Conservation (phyloP, 2,888 invertebrate genomes). For the Drosophila kanekoi region DNA sequence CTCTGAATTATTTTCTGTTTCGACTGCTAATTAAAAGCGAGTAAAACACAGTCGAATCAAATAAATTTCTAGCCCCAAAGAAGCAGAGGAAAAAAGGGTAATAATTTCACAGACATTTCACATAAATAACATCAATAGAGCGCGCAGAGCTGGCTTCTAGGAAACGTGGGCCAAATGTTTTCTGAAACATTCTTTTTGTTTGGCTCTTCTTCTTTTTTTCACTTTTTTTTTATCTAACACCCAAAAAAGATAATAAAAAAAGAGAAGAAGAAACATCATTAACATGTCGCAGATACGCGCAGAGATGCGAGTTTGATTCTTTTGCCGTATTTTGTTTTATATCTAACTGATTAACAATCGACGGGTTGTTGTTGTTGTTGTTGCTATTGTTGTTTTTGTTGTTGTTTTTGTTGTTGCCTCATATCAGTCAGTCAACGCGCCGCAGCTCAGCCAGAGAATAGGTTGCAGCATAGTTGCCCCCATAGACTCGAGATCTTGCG, state of each 20-base stretch:
- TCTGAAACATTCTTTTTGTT: conserved; percentile 57
- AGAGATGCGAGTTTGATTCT: conserved; percentile 72
- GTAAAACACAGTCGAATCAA: conserved; percentile 77
- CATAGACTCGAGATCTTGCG: conserved; percentile 48
- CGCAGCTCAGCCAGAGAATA: conserved; percentile 69
- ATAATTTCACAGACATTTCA: conserved; percentile 79
- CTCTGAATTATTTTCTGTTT: conserved; percentile 42
- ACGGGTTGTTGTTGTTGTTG: conserved; percentile 44
- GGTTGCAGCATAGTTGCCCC: conserved; percentile 61
- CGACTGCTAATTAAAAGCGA: conserved; percentile 78
- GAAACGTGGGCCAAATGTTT: conserved; percentile 72
- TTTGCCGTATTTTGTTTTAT: conserved; percentile 76
- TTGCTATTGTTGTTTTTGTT: conserved; percentile 30
- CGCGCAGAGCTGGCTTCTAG: conserved; percentile 58
- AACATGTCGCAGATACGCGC: conserved; percentile 76
- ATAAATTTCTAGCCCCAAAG: conserved; percentile 66
- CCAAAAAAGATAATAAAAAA: conserved; percentile 19
- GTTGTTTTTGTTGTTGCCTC: conserved; percentile 56
- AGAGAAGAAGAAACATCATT: conserved; percentile 69
- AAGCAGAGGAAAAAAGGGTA: conserved; percentile 56
- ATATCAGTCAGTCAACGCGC: conserved; percentile 77
- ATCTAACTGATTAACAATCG: conserved; percentile 81
- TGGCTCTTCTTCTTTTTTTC: conserved; percentile 5
- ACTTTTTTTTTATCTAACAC: conserved; percentile 46
- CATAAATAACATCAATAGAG: conserved; percentile 80